Evolutionary conservation across 2,797 vertebrate species (phyloP).

Genomic region (Semotilus atromaculatus): DNA sequence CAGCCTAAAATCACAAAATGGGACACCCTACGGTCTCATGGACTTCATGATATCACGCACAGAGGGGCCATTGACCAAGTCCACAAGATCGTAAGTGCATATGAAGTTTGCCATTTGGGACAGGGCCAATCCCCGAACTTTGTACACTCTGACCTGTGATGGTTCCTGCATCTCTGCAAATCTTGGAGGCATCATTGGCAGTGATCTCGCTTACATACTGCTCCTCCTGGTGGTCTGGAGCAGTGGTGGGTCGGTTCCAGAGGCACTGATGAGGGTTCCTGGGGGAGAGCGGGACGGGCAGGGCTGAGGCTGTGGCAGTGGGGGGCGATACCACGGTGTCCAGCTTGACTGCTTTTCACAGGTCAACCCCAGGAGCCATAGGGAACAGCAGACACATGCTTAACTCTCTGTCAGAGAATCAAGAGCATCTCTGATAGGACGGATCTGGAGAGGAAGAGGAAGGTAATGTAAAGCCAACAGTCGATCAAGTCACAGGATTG

Average conservation of each 20-base stretch:
- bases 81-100: background rate
- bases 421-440: slow-evolving; percentile 37
- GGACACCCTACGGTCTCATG: background rate
- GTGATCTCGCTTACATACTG: slow-evolving; percentile 89
- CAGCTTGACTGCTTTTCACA: slow-evolving; percentile 96
- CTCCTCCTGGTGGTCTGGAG: slow-evolving; percentile 77
- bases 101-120: background rate
- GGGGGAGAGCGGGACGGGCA: slow-evolving; percentile 71
- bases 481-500: background rate
- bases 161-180: slow-evolving; percentile 94
- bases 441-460: slow-evolving; percentile 54
- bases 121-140: background rate
- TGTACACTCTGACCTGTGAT: slow-evolving; percentile 86
- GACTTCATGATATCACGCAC: background rate
- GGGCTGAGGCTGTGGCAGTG: slow-evolving; percentile 81
- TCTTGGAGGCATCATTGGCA: slow-evolving; percentile 70
- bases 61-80: background rate
- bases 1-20: background rate
- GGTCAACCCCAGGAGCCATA: slow-evolving; percentile 86
- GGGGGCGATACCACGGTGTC: slow-evolving; percentile 87
- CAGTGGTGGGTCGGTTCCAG: slow-evolving; percentile 71
- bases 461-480: background rate
- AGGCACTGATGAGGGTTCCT: slow-evolving; percentile 62
- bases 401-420: slow-evolving; percentile 1
- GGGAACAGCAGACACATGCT: slow-evolving; percentile 44